A percentile compares a stretch with the other conserved stretches of the same genome.
Evolutionary conservation across 2,113 vertebrate genomes (phyloP).

Genomic region (Caloenas nicobarica): DNA sequence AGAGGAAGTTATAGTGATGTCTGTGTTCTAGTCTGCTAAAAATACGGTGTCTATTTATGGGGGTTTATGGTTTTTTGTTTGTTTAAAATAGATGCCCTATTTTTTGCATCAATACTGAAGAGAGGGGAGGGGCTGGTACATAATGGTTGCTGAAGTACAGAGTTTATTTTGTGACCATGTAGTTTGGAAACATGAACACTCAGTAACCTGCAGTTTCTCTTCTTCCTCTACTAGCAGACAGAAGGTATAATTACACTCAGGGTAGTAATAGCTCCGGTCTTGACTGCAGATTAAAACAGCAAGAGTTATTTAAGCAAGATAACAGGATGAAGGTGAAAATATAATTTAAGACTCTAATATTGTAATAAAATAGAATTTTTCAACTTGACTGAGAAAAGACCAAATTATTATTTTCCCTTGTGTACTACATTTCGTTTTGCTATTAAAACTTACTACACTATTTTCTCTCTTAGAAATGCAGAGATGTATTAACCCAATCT

Average conservation of each 20-base stretch:
- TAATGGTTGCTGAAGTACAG: neutral
- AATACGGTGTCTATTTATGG: neutral
- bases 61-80: neutral
- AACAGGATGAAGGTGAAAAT: conserved; percentile 16
- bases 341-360: neutral
- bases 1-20: neutral
- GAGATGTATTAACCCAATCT: neutral
- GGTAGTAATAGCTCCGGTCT: neutral
- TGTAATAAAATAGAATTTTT: neutral
- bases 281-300: conserved; percentile 18
- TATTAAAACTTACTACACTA: neutral
- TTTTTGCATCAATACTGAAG: neutral
- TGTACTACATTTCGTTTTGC: neutral
- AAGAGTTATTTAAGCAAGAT: conserved; percentile 47
- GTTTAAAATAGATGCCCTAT: neutral
- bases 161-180: neutral
- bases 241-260: neutral
- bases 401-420: neutral
- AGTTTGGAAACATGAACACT: neutral
- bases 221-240: neutral
- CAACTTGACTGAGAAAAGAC: neutral
- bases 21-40: neutral
- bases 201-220: neutral
- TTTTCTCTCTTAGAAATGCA: neutral
- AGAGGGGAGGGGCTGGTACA: neutral